Evolutionary conservation across 2,888 invertebrate genomes (phyloP).

Genomic region (Mechanitis messenoides): DNA sequence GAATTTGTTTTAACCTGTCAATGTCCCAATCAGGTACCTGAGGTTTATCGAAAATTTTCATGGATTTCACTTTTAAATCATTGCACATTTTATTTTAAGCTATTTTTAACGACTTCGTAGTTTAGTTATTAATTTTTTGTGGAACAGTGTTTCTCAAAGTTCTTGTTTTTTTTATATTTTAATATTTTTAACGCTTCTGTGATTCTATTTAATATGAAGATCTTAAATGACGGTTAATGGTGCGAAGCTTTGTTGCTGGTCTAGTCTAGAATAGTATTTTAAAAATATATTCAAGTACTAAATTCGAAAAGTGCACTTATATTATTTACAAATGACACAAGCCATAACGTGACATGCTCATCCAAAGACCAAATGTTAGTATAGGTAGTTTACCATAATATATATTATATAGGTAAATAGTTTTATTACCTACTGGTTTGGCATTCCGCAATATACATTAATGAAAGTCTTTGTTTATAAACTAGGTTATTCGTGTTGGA

Average conservation of each 20-base stretch:
- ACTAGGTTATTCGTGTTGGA: conserved; percentile 40
- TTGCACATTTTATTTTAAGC: conserved; percentile 33
- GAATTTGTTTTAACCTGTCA: conserved; percentile 22
- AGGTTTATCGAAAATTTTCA: conserved; percentile 51
- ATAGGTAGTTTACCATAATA: conserved; percentile 56
- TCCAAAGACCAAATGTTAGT: conserved; percentile 76
- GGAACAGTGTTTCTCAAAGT: conserved; percentile 75
- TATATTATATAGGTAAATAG: conserved; percentile 52
- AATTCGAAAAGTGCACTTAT: conserved; percentile 73
- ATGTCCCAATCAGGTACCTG: conserved; percentile 71
- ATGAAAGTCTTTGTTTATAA: conserved; percentile 35
- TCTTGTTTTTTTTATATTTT: conserved; percentile 41
- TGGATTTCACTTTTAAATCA: conserved; percentile 32
- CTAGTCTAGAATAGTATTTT: conserved; percentile 68
- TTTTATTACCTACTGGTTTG: conserved; percentile 44
- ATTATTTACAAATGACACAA: conserved; percentile 64
- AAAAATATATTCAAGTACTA: conserved; percentile 54
- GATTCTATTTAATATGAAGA: conserved; percentile 50
- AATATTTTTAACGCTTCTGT: conserved; percentile 53
- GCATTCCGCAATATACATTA: conserved; percentile 44
- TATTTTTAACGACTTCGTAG: conserved; percentile 33
- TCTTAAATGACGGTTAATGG: conserved; percentile 46
- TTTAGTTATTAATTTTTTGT: conserved; percentile 40
- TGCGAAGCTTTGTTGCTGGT: conserved; percentile 54
- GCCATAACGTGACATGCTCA: conserved; percentile 74